Evolutionary conservation across 1,140 invertebrate genomes (phyloP), one percentile per base, ranked within the genome.

Genomic region (Drosophila ercepeae): DNA sequence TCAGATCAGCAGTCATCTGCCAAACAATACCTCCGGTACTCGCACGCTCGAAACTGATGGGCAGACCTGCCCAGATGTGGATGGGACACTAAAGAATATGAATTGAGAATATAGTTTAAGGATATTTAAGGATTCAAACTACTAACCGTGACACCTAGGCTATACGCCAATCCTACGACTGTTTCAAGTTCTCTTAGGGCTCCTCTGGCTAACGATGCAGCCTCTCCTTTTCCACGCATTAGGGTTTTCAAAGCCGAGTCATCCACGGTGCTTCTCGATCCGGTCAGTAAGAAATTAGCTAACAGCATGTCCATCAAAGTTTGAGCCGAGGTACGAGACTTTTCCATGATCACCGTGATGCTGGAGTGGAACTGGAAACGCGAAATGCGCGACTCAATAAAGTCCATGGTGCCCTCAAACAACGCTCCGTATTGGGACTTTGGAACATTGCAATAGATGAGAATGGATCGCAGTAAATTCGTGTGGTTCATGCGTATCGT

Each of bases 401-500:
- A 90, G 46, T 91, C 83, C 48, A 73, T 59, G 32, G 82, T 67
- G 41, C 79, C 71, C 36, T 65, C 82, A 14, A 91, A 89, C 0
- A 91, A 23, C 1, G 79, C 93, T 8, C 92, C 89, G 79, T 96
- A 95, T 63, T 95, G 94, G 42, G 95, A 94, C 45, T 94, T 93
- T 13, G 96, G 94, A 3, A 99, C 95, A 16, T 96, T 96, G 90
- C 95, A 96, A 72, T 96, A 94, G 53, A 96, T 89, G 0, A 99
- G 92, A 41, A 98, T 93, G 0, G 95, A 95, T 76, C 95, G 93
- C 13, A 99, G 79, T 6, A 99, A 88, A 8, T 93, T 94, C 0
- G 95, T 95, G 89, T 99, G 98, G 91, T 98, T 98, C 13, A 99
- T 89, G 46, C 95, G 93, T 57, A 98, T 94, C 11, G 93, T 92